Base-by-base conservation (phyloP, 2,113 vertebrate genomes). In the Perognathus longimembris region DNA sequence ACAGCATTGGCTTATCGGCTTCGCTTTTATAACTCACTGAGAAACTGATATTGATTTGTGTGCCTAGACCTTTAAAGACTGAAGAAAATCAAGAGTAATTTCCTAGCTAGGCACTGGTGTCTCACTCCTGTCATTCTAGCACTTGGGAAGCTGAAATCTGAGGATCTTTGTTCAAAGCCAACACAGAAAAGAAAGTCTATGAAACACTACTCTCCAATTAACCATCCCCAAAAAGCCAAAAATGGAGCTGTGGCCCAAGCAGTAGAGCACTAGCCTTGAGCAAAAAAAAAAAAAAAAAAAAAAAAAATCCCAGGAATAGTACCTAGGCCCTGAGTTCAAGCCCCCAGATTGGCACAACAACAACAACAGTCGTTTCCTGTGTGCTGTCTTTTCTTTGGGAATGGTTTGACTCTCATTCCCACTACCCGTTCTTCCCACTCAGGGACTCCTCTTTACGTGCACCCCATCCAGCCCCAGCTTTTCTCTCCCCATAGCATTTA, bases 21-120 rank as follows among this genome's bases (percentile, higher is more conserved):
- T 95, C 71, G 71, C 70, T 93, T 92, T 93, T 94, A 54, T 77
- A 71, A 84, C 20, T 70, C 93, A 66, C 92, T 70, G 83, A 94
- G 91, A 93, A 92, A 93, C 94, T 71, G 74, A 59, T 54, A 22
- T 40, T 80, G 64, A 73, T 18, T 34, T 69, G 40, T 2, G 36
- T 57, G 69, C 89, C 79, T 86, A 75, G 74, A 57, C 50, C 57
- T 86, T 50, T 26, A 69, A 38, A 82, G 40, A 74, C 59, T 28
- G 22, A 42, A 36, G 85, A 57, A 57, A 20, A 32, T n/a, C 42
- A 73, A 88, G 78, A 91, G 63, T 54, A 45, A 86, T 85, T 94
- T 81, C 85, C 71, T 18, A 54, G 50, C 50, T 15, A 54, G 50
- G 50, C 50, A 54, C 14, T 54, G 15, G 50, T 54, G 15, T 54